A percentile compares a stretch with the other conserved stretches of the same genome.
Evolutionary conservation across 2,888 invertebrate genomes (phyloP).

Genomic region (Podotricha telesiphe): DNA sequence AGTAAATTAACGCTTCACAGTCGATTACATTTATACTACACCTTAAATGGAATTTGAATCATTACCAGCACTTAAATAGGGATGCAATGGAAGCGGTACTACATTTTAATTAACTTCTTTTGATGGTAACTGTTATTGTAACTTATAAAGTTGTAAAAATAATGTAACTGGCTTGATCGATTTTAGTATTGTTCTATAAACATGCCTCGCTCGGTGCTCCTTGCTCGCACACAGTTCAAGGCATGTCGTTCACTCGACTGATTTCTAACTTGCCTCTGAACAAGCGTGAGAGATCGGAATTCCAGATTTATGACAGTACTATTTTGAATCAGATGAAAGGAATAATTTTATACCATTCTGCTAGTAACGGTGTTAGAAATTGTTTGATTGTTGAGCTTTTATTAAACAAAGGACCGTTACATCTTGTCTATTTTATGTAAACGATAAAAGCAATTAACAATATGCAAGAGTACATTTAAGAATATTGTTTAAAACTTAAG

Average conservation of each 20-base stretch:
- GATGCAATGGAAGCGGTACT: slow-evolving; percentile 20
- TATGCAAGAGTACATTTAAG: background rate
- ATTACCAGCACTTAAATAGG: slow-evolving; percentile 29
- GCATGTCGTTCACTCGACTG: slow-evolving; percentile 60
- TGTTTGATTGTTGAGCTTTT: background rate
- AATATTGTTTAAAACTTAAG: no score
- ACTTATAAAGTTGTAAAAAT: slow-evolving; percentile 6
- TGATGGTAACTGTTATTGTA: slow-evolving; percentile 3
- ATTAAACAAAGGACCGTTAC: background rate
- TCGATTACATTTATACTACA: slow-evolving; percentile 23
- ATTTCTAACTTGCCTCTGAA: slow-evolving; percentile 62
- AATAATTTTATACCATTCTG: slow-evolving; percentile 35
- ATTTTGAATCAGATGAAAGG: slow-evolving; percentile 50
- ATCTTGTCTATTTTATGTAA: background rate
- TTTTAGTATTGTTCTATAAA: slow-evolving; percentile 15
- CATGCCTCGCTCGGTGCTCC: background rate
- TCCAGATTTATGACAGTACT: slow-evolving; percentile 60
- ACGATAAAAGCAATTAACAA: background rate
- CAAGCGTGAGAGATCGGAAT: slow-evolving; percentile 72
- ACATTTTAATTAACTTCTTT: slow-evolving; percentile 31
- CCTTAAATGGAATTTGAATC: slow-evolving; percentile 26
- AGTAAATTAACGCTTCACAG: slow-evolving; percentile 32
- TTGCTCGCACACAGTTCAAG: slow-evolving; percentile 33
- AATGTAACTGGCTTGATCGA: background rate
- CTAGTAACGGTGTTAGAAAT: slow-evolving; percentile 22